phyloP scores from a whole-genome alignment of 2,797 vertebrate species.

The Peromyscus melanophrys region DNA sequence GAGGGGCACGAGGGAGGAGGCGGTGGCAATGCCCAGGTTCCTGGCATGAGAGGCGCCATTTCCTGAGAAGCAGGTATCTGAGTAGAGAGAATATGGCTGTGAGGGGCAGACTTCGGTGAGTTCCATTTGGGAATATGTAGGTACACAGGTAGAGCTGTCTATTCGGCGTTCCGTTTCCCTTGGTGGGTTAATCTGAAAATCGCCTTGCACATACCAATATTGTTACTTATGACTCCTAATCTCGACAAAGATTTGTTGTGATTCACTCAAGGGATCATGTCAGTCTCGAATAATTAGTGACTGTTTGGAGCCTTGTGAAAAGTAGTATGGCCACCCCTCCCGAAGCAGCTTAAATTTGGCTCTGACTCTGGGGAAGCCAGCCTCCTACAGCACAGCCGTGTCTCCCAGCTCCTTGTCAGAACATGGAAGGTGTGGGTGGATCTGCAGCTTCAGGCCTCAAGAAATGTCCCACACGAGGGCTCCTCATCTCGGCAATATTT shows the following conservation, averaged over 20 bases:
- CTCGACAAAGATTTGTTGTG: conserved; percentile 14
- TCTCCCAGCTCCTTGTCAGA: conserved; percentile 49
- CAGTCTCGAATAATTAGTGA: conserved; percentile 2
- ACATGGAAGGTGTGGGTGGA: conserved; percentile 44
- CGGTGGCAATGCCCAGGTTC: not conserved
- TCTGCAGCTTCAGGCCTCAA: conserved; percentile 51
- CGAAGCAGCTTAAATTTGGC: conserved; percentile 15
- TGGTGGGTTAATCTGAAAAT: conserved; percentile 13
- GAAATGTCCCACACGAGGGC: conserved; percentile 41
- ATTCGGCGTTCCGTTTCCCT: not conserved
- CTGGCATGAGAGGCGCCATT: not conserved
- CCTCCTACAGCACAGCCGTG: not conserved
- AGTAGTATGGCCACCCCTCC: not conserved
- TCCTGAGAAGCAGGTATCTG: not conserved
- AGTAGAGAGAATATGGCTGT: not conserved
- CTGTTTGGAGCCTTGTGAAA: not conserved
- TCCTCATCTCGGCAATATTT: conserved; percentile 46
- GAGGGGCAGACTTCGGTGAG: not conserved
- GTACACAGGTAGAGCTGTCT: not conserved
- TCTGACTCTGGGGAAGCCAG: not conserved
- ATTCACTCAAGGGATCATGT: not conserved
- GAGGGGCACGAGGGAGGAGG: too few relatives aligned
- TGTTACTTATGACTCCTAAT: not conserved
- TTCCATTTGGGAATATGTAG: not conserved
- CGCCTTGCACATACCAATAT: not conserved